These are phyloP conservation scores for Spialia ferax DNA, from an alignment of 2,888 invertebrate genomes.

Conservation along the genomic window DNA sequence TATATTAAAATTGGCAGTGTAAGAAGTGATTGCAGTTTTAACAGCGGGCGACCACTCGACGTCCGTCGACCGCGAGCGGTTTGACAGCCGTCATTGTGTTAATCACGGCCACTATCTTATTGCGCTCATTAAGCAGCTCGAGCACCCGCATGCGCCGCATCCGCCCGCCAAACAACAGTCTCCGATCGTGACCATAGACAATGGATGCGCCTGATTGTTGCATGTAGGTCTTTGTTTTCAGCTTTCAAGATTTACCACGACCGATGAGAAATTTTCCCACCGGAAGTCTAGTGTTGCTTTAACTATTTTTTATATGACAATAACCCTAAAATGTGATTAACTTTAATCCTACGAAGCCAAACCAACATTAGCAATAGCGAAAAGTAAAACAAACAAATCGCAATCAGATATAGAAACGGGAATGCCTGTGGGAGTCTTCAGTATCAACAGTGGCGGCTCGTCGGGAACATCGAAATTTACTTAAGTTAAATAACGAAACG, in stretches of 20 bases:
- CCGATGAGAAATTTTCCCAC: slow-evolving; percentile 8
- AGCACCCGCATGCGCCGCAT: slow-evolving; percentile 76
- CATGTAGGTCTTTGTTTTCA: slow-evolving; percentile 64
- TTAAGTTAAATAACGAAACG: slow-evolving; percentile 85
- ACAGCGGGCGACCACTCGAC: slow-evolving; percentile 44
- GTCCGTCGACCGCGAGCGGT: slow-evolving; percentile 53
- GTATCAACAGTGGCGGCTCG: slow-evolving; percentile 69
- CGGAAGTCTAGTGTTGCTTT: not conserved
- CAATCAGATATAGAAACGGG: slow-evolving; percentile 46
- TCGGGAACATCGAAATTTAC: slow-evolving; percentile 85
- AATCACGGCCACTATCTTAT: slow-evolving; percentile 77
- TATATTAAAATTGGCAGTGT: slow-evolving; percentile 50
- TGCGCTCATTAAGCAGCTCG: slow-evolving; percentile 68
- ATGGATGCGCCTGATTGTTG: slow-evolving; percentile 59
- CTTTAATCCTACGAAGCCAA: slow-evolving; percentile 26
- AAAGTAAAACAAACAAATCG: slow-evolving; percentile 41
- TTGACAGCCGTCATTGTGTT: slow-evolving; percentile 71
- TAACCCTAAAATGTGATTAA: slow-evolving; percentile 1
- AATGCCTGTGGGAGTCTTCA: slow-evolving; percentile 42
- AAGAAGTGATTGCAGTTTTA: slow-evolving; percentile 44
- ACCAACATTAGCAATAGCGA: slow-evolving; percentile 33
- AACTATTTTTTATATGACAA: not conserved
- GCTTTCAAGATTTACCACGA: slow-evolving; percentile 6
- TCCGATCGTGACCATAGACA: slow-evolving; percentile 75
- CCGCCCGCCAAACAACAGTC: slow-evolving; percentile 66